A percentile compares a stretch with the other conserved stretches of the same genome.
These are phyloP conservation scores for Gila robusta DNA, from an alignment of 2,797 vertebrate genomes.

Conservation along the genomic window DNA sequence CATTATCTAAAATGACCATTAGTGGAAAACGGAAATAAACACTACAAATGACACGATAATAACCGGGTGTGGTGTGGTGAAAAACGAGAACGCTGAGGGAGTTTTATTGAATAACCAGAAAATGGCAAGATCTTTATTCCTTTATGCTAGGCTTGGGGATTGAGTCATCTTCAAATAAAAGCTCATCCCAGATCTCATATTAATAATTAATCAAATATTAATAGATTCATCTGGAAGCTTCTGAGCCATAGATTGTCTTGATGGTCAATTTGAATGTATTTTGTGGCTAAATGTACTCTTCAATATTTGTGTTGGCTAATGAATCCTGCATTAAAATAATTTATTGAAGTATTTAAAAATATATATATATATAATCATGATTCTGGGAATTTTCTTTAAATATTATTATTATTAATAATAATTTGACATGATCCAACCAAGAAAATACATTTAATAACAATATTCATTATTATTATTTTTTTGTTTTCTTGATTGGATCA, in stretches of 20 bases:
- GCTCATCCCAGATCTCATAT: constrained; percentile 68
- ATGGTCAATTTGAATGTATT: neutral
- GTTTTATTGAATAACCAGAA: constrained; percentile 14
- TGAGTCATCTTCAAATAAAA: constrained; percentile 61
- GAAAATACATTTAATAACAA: neutral
- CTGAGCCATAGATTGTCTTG: constrained; percentile 16
- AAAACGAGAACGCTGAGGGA: neutral
- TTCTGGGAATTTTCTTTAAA: neutral
- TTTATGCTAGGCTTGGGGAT: neutral
- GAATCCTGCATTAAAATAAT: neutral
- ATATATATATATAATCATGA: neutral
- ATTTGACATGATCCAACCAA: neutral
- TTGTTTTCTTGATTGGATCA: too few relatives aligned
- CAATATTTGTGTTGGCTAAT: constrained; percentile 15
- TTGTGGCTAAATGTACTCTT: constrained; percentile 12
- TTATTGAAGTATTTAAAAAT: neutral
- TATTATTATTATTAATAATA: neutral
- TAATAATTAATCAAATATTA: constrained; percentile 79
- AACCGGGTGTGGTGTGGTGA: constrained; percentile 16
- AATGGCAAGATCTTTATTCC: constrained; percentile 5
- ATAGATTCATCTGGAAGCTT: constrained; percentile 60
- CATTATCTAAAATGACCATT: constrained; percentile 45
- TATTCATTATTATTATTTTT: too few relatives aligned
- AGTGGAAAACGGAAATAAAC: constrained; percentile 31
- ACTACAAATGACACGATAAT: constrained; percentile 18